phyloP scores from a whole-genome alignment of 2,888 invertebrate species.

The Protodeltote pygarga region DNA sequence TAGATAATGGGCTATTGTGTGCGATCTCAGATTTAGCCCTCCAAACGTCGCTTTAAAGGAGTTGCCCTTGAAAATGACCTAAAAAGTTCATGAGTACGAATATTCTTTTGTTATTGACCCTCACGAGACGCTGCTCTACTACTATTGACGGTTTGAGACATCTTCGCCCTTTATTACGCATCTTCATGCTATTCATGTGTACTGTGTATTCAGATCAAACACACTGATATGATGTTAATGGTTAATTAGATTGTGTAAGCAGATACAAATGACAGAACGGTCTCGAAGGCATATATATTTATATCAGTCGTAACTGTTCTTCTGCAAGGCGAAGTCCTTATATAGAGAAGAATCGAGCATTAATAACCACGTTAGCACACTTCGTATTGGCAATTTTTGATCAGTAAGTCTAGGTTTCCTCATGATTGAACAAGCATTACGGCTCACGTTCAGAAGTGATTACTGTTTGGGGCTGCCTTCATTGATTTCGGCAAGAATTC shows the following conservation, averaged over 20 bases:
- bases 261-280: conserved; percentile 11
- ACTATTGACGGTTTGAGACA: conserved; percentile 60
- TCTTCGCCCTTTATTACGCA: conserved; percentile 61
- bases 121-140: conserved; percentile 58
- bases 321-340: background rate
- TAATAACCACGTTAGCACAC: no score
- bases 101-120: conserved; percentile 69
- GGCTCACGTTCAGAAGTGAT: no score
- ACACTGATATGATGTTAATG: conserved; percentile 19
- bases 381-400: no score
- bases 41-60: conserved; percentile 46
- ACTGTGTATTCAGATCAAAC: conserved; percentile 18
- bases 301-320: no score
- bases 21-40: conserved; percentile 33
- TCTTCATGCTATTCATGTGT: conserved; percentile 52
- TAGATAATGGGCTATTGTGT: conserved; percentile 31
- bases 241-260: conserved; percentile 8
- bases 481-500: no score
- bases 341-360: background rate
- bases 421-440: no score
- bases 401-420: no score
- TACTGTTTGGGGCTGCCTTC: no score
- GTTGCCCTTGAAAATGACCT: conserved; percentile 72
- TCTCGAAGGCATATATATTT: no score
- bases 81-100: conserved; percentile 61